phyloP scores from a whole-genome alignment of 30 jellyfish, hydroid and myxozoan genomes.

The Calvadosia cruxmelitensis region DNA sequence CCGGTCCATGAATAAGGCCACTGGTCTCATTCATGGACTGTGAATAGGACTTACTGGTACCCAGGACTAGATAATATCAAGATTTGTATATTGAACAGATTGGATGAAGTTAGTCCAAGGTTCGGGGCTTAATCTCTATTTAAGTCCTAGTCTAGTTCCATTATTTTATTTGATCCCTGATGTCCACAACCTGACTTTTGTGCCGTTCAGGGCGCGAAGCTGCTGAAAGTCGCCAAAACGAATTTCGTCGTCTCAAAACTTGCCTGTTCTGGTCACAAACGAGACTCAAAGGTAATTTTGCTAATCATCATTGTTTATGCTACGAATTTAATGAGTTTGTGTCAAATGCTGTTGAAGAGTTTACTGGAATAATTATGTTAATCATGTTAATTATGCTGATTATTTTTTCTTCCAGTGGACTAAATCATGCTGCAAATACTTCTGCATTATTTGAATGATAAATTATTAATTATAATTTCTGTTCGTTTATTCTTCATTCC shows the following conservation, averaged over 20 bases:
- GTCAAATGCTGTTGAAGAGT: background rate
- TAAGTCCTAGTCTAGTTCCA: no score
- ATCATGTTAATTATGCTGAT: background rate
- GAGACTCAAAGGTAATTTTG: constrained; percentile 33
- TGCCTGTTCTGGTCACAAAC: constrained; percentile 80
- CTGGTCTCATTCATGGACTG: no score
- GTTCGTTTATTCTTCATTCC: background rate
- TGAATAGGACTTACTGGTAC: no score
- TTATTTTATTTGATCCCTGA: no score
- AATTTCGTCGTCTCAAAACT: constrained; percentile 70
- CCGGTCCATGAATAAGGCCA: no score
- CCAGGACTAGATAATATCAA: no score
- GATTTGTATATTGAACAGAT: no score
- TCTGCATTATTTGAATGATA: background rate
- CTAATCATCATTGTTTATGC: background rate
- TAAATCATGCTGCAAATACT: background rate
- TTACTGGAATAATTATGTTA: background rate
- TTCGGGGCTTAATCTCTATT: no score
- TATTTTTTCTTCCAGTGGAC: no score
- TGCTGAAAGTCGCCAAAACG: constrained; percentile 75
- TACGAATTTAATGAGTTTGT: background rate
- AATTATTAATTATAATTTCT: background rate
- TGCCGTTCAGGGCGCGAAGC: constrained; percentile 15
- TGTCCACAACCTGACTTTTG: no score
- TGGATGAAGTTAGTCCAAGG: no score